These are phyloP conservation scores for Sphaerophoria taeniata DNA, from an alignment of 2,888 invertebrate species.

Conservation along the genomic window DNA sequence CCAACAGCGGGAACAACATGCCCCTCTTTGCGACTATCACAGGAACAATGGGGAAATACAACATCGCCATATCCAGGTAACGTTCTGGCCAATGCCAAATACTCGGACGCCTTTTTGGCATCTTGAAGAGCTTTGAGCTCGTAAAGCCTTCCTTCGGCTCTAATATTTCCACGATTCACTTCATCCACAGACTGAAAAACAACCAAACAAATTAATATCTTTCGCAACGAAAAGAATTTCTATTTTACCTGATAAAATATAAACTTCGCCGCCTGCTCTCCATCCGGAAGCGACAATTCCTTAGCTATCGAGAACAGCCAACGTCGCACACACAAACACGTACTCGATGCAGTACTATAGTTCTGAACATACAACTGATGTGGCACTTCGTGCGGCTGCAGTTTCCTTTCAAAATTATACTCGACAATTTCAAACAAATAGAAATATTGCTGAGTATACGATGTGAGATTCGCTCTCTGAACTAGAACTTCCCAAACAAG, in stretches of 20 bases:
- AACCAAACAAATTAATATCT: not conserved
- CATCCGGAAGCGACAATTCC: constrained; percentile 87
- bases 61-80: constrained; percentile 97
- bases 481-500: constrained; percentile 95
- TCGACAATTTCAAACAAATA: constrained; percentile 98
- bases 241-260: constrained; percentile 91
- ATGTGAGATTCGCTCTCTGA: constrained; percentile 91
- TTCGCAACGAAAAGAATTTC: not conserved
- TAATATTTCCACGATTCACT: constrained; percentile 96
- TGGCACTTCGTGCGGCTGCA: constrained; percentile 96
- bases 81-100: constrained; percentile 91
- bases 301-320: constrained; percentile 92
- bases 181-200: constrained; percentile 91
- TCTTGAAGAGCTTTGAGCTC: constrained; percentile 98
- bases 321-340: constrained; percentile 94
- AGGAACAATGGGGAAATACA: constrained; percentile 96
- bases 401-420: constrained; percentile 97
- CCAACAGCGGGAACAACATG: constrained; percentile 92
- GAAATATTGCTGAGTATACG: constrained; percentile 94
- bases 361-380: constrained; percentile 99
- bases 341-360: constrained; percentile 98
- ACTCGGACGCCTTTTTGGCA: constrained; percentile 92
- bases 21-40: constrained; percentile 94
- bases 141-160: constrained; percentile 95
- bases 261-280: constrained; percentile 90